Evolutionary conservation across 2,113 vertebrate species (phyloP), one percentile per base, ranked within the genome.

Genomic region (Talpa occidentalis): DNA sequence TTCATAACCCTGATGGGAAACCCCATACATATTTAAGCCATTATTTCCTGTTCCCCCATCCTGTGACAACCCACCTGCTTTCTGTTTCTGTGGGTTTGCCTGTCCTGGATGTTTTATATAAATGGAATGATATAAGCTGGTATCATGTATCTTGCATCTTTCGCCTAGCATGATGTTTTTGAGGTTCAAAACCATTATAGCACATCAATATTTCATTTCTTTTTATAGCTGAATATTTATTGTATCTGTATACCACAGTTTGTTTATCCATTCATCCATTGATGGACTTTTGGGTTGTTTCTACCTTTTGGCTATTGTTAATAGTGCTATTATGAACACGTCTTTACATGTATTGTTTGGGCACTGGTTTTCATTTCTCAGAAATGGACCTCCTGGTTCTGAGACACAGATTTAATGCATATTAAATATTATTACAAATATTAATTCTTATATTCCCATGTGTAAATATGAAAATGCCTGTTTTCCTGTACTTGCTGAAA

Each of bases 341-440:
- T 44, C 30, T 59, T 32, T 66, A 64, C 28, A 49, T 42, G 28
- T 47, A 49, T 87, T 77, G 22, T 77, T 40, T 7, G 15, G 42
- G 67, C 42, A 8, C 66, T 26, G 62, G 3, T 49, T 49, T 74
- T 73, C 54, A 77, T 30, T 93, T 83, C 30, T 24, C 12, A 84
- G 81, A 95, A 96, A 84, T 89, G 52, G 30, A 60, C 21, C 40
- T 89, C 1, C 16, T 76, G 32, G 40, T 56, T 95, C 22, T 72
- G 17, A 95, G 66, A 82, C 8, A 76, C 47, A 91, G 67, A 88
- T 54, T 44, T 62, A 91, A 90, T 21, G 37, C 67, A 62, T 79
- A n/a, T n/a, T n/a, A 76, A 49, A 89, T 11, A 6, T 76, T 88
- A 93, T 49, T 49, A 49, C 11, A 49, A 49, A 49, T 49, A 49